Conservation (phyloP, 2,113 vertebrate species). For the Eolophus roseicapilla region DNA sequence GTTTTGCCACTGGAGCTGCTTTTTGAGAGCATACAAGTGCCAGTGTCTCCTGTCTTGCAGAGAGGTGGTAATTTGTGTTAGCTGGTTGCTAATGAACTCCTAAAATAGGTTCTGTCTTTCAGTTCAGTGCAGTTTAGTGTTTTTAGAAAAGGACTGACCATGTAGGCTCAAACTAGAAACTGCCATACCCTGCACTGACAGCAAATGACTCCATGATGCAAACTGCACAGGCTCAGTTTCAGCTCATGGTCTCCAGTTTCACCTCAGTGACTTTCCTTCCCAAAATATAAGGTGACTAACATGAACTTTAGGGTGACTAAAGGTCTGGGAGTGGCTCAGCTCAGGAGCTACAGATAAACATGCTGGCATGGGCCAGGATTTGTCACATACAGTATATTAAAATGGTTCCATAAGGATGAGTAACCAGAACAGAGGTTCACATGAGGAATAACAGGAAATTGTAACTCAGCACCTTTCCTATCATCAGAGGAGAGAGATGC, state of each 20-base stretch:
- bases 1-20: not conserved
- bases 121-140: not conserved
- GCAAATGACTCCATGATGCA: not conserved
- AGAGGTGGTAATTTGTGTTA: not conserved
- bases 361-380: not conserved
- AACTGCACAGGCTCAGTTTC: not conserved
- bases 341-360: not conserved
- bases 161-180: not conserved
- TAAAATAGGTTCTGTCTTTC: not conserved
- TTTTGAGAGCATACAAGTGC: not conserved
- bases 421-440: not conserved
- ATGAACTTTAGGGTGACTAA: not conserved
- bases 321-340: slow-evolving; percentile 14
- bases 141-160: not conserved
- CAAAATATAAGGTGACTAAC: not conserved
- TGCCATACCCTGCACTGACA: accelerated
- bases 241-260: not conserved
- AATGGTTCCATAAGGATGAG: not conserved
- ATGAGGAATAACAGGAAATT: slow-evolving; percentile 22
- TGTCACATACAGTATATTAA: not conserved
- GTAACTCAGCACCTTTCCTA: not conserved
- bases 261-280: not conserved
- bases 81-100: not conserved
- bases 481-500: not conserved
- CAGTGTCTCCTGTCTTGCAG: not conserved